Evolutionary conservation across 1,140 invertebrate genomes (phyloP).

Genomic region (Lordiphosa stackelbergi): DNA sequence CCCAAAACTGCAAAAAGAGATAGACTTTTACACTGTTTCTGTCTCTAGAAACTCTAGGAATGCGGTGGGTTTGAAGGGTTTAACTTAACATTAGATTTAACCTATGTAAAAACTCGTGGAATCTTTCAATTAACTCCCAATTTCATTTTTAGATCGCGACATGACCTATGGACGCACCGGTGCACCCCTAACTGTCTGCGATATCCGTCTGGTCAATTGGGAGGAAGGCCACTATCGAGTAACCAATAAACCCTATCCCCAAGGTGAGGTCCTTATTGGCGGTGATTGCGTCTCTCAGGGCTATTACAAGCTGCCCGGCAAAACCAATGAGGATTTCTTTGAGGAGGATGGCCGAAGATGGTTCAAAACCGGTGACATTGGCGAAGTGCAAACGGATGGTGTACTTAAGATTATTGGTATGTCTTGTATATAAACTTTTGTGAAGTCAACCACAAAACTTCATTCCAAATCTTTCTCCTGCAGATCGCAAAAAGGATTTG

Average conservation of each 20-base stretch:
- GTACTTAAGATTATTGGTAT: constrained; percentile 97
- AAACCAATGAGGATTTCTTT: constrained; percentile 95
- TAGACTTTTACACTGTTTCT: too few species aligned
- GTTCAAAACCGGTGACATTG: constrained; percentile 98
- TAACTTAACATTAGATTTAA: too few species aligned
- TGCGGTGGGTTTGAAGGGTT: too few species aligned
- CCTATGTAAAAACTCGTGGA: too few species aligned
- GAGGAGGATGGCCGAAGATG: constrained; percentile 88
- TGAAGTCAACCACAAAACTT: too few species aligned
- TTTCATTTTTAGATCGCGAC: constrained; percentile 46
- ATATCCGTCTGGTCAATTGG: constrained; percentile 95
- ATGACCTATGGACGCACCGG: constrained; percentile 88
- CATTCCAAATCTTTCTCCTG: constrained; percentile 1
- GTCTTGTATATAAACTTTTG: too few species aligned
- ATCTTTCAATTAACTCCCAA: too few species aligned
- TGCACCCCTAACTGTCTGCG: constrained; percentile 89
- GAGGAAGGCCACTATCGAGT: constrained; percentile 95
- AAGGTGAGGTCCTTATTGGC: constrained; percentile 95
- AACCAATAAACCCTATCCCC: constrained; percentile 92
- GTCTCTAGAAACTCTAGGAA: too few species aligned
- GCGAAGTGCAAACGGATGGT: constrained; percentile 94
- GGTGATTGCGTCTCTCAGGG: constrained; percentile 94
- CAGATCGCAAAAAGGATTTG: constrained; percentile 98
- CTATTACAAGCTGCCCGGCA: constrained; percentile 94
- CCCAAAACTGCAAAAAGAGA: too few species aligned